These are phyloP conservation scores for Orbicella faveolata DNA, from an alignment of 64 coral and sea anemone genomes.

Conservation along the genomic window DNA sequence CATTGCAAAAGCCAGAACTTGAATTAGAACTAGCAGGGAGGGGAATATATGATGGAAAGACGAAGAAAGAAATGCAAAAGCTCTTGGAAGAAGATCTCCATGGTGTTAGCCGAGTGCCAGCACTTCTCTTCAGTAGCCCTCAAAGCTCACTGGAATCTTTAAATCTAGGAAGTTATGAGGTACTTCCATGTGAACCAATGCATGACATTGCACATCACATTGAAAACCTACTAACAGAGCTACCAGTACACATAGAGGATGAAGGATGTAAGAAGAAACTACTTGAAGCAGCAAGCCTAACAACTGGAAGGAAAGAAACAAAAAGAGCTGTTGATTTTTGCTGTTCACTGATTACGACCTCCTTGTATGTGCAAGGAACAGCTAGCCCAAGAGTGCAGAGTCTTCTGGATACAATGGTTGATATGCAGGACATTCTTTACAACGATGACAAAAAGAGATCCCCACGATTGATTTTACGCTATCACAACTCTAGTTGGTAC, in stretches of 20 bases:
- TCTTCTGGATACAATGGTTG: constrained; percentile 30
- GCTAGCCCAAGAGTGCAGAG: not conserved
- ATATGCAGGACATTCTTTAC: constrained; percentile 59
- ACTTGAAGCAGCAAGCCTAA: not conserved
- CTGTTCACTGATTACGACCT: not conserved
- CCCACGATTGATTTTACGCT: constrained; percentile 36
- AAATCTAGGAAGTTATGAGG: constrained; percentile 23
- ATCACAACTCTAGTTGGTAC: constrained; percentile 42
- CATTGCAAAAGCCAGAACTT: constrained; percentile 30
- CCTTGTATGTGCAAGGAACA: constrained; percentile 12
- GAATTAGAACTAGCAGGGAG: not conserved
- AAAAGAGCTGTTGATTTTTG: constrained; percentile 46
- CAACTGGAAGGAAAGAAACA: constrained; percentile 36
- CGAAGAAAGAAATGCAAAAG: not conserved
- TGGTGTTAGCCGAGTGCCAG: constrained; percentile 20
- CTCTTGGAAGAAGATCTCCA: not conserved
- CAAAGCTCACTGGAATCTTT: not conserved
- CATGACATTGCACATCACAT: constrained; percentile 56
- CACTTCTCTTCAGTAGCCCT: not conserved
- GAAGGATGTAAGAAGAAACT: not conserved
- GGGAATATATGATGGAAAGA: not conserved
- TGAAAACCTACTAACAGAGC: constrained; percentile 25
- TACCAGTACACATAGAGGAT: constrained; percentile 12
- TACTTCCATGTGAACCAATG: constrained; percentile 38
- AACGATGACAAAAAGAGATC: not conserved